These are phyloP conservation scores for Nephrotoma appendiculata DNA, from an alignment of 2,888 invertebrate genomes.

Conservation along the genomic window DNA sequence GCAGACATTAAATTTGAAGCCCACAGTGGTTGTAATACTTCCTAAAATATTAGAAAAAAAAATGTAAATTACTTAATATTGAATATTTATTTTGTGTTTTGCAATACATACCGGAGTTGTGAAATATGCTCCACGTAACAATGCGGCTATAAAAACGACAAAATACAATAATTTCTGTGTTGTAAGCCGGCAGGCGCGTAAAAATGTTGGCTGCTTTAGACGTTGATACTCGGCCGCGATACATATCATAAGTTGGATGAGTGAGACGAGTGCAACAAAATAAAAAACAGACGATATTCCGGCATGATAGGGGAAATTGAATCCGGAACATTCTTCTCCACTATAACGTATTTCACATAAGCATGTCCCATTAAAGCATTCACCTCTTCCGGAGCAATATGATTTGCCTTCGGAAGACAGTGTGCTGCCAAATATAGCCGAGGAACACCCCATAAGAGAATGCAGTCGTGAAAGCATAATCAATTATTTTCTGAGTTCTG, in stretches of 20 bases:
- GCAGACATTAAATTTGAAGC: constrained; percentile 74
- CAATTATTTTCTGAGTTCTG: constrained; percentile 7
- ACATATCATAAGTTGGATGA: constrained; percentile 72
- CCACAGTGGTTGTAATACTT: constrained; percentile 70
- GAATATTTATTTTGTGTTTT: no score
- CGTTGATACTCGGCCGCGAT: constrained; percentile 67
- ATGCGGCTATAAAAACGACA: constrained; percentile 71
- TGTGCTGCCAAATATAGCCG: constrained; percentile 22
- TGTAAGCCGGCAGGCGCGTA: constrained; percentile 72
- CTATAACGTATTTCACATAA: constrained; percentile 80
- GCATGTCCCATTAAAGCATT: constrained; percentile 84
- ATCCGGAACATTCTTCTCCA: constrained; percentile 68
- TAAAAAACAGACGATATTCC: constrained; percentile 65
- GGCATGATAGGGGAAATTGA: constrained; percentile 66
- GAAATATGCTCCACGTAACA: constrained; percentile 77
- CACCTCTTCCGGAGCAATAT: constrained; percentile 73
- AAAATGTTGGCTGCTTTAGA: constrained; percentile 66
- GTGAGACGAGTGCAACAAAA: constrained; percentile 67
- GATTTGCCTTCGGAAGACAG: constrained; percentile 20
- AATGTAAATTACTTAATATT: no score
- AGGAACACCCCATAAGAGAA: constrained; percentile 33
- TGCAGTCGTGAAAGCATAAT: constrained; percentile 29
- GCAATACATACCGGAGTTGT: constrained; percentile 60
- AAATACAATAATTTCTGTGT: constrained; percentile 82
- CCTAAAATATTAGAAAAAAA: constrained; percentile 33